Percentiles rank a stretch among this genome's conserved stretches.
Conservation (phyloP, 2,888 invertebrate species). For the Phortica okadai region DNA sequence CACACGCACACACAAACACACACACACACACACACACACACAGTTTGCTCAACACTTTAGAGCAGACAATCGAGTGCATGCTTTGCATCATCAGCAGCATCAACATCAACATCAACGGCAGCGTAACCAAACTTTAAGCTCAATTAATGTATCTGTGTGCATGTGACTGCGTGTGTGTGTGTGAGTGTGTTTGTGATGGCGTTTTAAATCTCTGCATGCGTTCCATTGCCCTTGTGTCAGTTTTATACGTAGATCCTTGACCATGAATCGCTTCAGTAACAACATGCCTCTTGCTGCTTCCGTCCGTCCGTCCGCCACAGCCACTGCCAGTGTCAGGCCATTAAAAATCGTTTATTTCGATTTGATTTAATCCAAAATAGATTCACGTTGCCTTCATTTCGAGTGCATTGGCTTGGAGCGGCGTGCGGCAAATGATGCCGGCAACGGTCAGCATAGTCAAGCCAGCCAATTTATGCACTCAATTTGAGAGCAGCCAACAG, state of each 20-base stretch:
- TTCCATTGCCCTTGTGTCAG: background rate
- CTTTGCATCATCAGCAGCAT: too few species aligned
- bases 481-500: slow-evolving; percentile 53
- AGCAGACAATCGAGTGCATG: background rate
- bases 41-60: background rate
- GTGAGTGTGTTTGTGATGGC: slow-evolving; percentile 29
- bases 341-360: slow-evolving; percentile 77
- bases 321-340: slow-evolving; percentile 58
- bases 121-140: slow-evolving; percentile 9
- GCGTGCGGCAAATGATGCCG: background rate
- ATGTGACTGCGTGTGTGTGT: background rate
- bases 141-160: too few species aligned
- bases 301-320: background rate
- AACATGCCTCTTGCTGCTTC: background rate
- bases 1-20: slow-evolving; percentile 36
- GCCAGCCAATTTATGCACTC: slow-evolving; percentile 72
- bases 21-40: slow-evolving; percentile 26
- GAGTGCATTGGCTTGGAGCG: background rate
- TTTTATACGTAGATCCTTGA: slow-evolving; percentile 12
- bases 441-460: slow-evolving; percentile 11
- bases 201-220: slow-evolving; percentile 14
- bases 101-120: background rate
- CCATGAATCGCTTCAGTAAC: background rate
- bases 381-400: slow-evolving; percentile 56
- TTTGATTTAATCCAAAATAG: slow-evolving; percentile 76